A percentile compares a stretch with the other conserved stretches of the same genome.
These are phyloP conservation scores for Rapana venosa DNA, from an alignment of 2,888 invertebrate species.

Conservation along the genomic window DNA sequence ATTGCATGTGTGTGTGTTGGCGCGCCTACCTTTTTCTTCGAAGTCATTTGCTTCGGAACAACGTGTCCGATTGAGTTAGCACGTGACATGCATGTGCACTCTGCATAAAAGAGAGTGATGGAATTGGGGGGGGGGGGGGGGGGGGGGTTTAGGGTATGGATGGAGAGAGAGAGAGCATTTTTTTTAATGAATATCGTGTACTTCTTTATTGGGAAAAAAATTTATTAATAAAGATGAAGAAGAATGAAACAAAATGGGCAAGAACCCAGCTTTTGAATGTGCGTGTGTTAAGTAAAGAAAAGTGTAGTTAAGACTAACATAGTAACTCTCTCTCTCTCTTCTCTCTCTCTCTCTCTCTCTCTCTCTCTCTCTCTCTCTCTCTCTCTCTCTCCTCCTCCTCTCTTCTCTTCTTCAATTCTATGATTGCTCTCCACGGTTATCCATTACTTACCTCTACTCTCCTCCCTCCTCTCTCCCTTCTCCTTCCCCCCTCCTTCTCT, in stretches of 20 bases:
- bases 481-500: background rate
- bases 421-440: background rate
- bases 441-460: background rate
- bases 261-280: background rate
- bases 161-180: background rate
- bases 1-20: background rate
- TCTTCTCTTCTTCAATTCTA: background rate
- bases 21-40: background rate
- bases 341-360: constrained; percentile 16
- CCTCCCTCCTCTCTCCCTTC: background rate
- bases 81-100: background rate
- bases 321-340: too few relatives aligned
- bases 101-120: background rate
- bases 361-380: constrained; percentile 16
- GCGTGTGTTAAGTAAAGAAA: background rate
- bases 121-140: too few relatives aligned
- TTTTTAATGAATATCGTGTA: too few relatives aligned
- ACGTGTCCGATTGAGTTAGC: background rate
- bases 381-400: constrained; percentile 15
- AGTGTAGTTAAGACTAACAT: too few relatives aligned
- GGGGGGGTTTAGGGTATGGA: background rate
- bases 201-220: too few relatives aligned
- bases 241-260: too few relatives aligned
- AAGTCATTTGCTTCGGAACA: constrained; percentile 12
- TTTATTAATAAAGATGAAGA: background rate